A percentile compares a stretch with the other conserved stretches of the same genome.
phyloP scores from a whole-genome alignment of 2,113 vertebrate genomes.

The Oreochromis aureus region DNA sequence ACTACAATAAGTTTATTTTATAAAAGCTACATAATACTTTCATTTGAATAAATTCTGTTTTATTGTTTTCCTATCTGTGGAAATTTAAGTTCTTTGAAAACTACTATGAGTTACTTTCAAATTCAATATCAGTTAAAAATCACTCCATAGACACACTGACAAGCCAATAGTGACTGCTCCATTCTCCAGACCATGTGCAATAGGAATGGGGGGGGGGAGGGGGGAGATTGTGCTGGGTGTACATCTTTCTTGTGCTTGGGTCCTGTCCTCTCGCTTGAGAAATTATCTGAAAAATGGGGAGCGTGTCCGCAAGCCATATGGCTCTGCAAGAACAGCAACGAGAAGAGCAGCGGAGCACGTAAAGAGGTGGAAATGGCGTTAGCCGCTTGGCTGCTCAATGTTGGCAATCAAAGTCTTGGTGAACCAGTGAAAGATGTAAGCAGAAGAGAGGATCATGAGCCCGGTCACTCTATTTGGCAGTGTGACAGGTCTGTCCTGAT shows the following conservation, averaged over 20 bases:
- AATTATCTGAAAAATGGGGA: constrained; percentile 77
- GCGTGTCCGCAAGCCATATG: constrained; percentile 70
- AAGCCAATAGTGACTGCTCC: neutral
- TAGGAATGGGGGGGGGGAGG: neutral
- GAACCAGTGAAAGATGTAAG: constrained; percentile 50
- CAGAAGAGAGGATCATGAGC: constrained; percentile 22
- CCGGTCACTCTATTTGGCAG: constrained; percentile 41
- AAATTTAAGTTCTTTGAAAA: neutral
- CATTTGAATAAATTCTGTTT: neutral
- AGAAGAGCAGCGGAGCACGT: constrained; percentile 59
- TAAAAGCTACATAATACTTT: neutral
- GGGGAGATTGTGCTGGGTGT: neutral
- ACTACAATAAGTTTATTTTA: neutral
- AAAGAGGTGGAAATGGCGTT: constrained; percentile 70
- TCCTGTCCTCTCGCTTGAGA: constrained; percentile 72
- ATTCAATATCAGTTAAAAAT: constrained; percentile 5
- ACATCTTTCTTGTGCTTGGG: constrained; percentile 28
- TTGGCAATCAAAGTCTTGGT: constrained; percentile 56
- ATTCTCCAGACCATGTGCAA: neutral
- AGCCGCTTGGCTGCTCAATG: constrained; percentile 63
- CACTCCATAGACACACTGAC: neutral
- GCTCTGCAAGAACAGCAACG: constrained; percentile 39
- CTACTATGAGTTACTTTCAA: neutral
- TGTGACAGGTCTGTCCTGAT: constrained; percentile 32
- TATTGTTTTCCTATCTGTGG: neutral